Evolutionary conservation across 2,797 vertebrate species (phyloP), one percentile per base, ranked within the genome.

Genomic region (Myotis vivesi): DNA sequence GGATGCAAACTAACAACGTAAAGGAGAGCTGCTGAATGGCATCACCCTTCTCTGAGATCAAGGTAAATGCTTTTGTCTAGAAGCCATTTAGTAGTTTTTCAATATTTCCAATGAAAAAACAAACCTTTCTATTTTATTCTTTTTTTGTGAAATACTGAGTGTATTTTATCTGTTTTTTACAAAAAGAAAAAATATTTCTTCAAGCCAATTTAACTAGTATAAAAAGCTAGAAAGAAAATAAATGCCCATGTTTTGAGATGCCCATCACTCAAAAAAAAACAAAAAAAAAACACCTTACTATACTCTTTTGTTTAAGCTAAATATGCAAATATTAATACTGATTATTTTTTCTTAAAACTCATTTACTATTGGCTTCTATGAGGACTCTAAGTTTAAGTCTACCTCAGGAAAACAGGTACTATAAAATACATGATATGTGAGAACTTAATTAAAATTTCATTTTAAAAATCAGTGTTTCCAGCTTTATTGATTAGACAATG

Each of bases 41-140:
- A 1, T 41, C 17, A 49, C 49, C 16, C 44, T 94, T 91, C 41
- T 82, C 22, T 66, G 59, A 93, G n/a, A 55, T 77, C 28, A 84
- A 92, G 20, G 46, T 49, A 36, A n/a, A 51, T 44, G 8, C 8
- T 71, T 87, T 84, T 80, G 5, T 68, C 44, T 66, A 71, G 94
- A 87, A 69, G 12, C 16, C 55, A 57, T 81, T 71, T 83, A 72
- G 62, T 11, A 23, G 22, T 44, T 87, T 73, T 53, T 33, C 30
- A 79, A n/a, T 49, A 87, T 57, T 90, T 80, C 73, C 92, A 51
- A 49, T 87, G 25, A 62, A 96, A 93, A 64, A 86, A 5, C 25
- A 69, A 85, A 44, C 10, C 15, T 75, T 2, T 64, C 25, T 33
- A 55, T 87, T 62, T 71, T 11, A 86, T 57, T 75, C 2, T 69